These are phyloP conservation scores for Amiota mariae DNA, from an alignment of 2,888 invertebrate species.

Conservation along the genomic window DNA sequence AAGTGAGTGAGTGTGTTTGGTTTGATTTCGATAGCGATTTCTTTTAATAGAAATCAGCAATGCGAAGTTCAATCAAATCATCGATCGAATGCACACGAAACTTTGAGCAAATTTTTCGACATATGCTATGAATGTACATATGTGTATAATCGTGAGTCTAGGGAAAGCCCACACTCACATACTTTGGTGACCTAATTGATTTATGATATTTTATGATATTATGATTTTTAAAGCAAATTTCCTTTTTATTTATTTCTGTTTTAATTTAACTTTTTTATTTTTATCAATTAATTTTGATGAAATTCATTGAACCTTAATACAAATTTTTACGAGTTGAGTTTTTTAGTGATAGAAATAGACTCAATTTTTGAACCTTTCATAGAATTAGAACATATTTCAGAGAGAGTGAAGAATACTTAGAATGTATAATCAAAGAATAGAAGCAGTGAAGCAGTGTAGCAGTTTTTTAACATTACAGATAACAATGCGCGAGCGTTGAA, in stretches of 20 bases:
- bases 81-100: no score
- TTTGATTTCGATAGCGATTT: not conserved
- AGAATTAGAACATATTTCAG: no score
- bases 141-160: not conserved
- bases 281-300: slow-evolving; percentile 15
- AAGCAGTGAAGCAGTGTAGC: no score
- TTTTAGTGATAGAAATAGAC: no score
- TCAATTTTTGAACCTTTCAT: no score
- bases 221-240: slow-evolving; percentile 55
- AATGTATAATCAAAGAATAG: no score
- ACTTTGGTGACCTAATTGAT: slow-evolving; percentile 51
- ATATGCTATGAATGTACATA: no score
- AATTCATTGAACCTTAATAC: no score
- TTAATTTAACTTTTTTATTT: no score
- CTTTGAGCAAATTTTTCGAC: no score
- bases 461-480: slow-evolving; percentile 3
- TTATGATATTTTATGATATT: slow-evolving; percentile 55
- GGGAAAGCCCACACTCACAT: slow-evolving; percentile 21
- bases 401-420: no score
- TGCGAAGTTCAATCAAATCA: not conserved
- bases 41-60: not conserved
- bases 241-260: slow-evolving; percentile 44
- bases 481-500: slow-evolving; percentile 15
- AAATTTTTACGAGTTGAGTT: no score
- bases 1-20: slow-evolving; percentile 1